Evolutionary conservation across 1,140 invertebrate species (phyloP).

Genomic region (Ips nitidus): DNA sequence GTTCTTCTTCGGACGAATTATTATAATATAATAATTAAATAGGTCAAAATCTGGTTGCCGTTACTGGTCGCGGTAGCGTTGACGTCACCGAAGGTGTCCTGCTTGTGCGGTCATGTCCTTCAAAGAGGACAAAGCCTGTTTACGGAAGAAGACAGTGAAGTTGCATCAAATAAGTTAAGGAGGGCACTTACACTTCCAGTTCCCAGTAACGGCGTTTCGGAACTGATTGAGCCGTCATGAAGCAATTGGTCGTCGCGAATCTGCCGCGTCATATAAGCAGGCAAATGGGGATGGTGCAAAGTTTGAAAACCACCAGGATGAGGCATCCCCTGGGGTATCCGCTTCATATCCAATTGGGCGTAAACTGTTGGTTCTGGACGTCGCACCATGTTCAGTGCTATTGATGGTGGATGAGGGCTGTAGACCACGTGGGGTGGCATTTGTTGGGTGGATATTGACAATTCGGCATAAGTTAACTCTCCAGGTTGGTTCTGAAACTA

Average conservation of each 20-base stretch:
- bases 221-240: constrained; percentile 46
- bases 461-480: constrained; percentile 58
- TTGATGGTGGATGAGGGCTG: constrained; percentile 47
- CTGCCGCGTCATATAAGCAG: constrained; percentile 47
- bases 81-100: constrained; percentile 45
- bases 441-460: constrained; percentile 53
- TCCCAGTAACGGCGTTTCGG: constrained; percentile 48
- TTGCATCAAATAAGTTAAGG: no score
- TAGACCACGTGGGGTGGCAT: constrained; percentile 50
- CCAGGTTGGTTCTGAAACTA: constrained; percentile 42
- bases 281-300: constrained; percentile 48
- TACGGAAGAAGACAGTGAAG: constrained; percentile 36
- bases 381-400: constrained; percentile 49
- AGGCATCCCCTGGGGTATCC: constrained; percentile 43
- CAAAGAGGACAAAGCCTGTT: constrained; percentile 47
- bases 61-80: constrained; percentile 48
- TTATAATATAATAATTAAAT: constrained; percentile 41
- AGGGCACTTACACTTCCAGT: constrained; percentile 49
- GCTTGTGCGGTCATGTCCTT: constrained; percentile 43
- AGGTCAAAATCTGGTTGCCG: constrained; percentile 53
- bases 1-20: constrained; percentile 37
- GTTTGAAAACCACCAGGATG: constrained; percentile 48
- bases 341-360: constrained; percentile 55
- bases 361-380: constrained; percentile 55
- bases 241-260: constrained; percentile 47